Base-by-base conservation (phyloP, 1,140 invertebrate genomes). In the Dreissena rostriformis region DNA sequence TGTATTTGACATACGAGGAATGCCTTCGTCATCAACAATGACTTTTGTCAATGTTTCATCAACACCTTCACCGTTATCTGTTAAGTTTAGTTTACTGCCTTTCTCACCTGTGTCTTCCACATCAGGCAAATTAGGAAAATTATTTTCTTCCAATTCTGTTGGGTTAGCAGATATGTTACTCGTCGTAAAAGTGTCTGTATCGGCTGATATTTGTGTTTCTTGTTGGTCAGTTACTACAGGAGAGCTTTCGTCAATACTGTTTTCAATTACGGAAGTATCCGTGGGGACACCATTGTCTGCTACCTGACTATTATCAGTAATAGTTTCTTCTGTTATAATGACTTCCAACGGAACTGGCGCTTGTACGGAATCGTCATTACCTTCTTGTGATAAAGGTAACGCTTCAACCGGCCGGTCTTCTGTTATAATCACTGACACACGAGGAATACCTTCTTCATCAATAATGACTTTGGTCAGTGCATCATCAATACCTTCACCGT, bases 401-500 rank as follows among this genome's bases (percentile, higher is more conserved):
- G 39, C 39, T 39, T 39, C 39, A 39, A 39, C 39, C 39, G 39
- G 4, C 8, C 8, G 39, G 39, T 39, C 8, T 39, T 39, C 39
- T 39, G 39, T 39, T 39, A 39, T 5, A 39, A 8, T 39, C 39
- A 5, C 4, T 39, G 39, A 39, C 39, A 79, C 57, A 52, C 66
- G 51, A 61, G 74, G 74, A 22, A 77, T 65, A 14, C 74, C 74
- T 4, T 77, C 74, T 77, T 77, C 55, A 29, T 77, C 74, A 53
- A 77, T 66, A 39, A 77, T 29, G 55, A 77, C n/a, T 19, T 63
- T 57, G 6, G 74, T 77, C 24, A 77, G 53, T n/a, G 55, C 26
- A 2, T 77, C 55, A 51, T 66, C 74, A 51, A 53, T 39, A 19
- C 14, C 51, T 15, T 63, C 61, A n/a, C 66, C 19, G 14, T 77